These are phyloP conservation scores for Hydriomena furcata DNA, from an alignment of 2,888 invertebrate genomes.

Conservation along the genomic window DNA sequence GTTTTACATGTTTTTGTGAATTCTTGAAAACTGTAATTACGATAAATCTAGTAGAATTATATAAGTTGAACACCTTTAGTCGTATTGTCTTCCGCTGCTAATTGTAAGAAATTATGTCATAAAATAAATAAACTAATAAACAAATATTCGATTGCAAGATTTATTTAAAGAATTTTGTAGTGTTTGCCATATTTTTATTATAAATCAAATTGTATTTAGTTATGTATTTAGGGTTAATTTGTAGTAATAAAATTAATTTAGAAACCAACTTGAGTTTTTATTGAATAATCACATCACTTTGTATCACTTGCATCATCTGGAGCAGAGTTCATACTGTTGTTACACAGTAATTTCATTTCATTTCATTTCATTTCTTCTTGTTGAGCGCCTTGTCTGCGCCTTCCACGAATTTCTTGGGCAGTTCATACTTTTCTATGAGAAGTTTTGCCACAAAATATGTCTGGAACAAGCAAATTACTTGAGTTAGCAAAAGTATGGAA, in stretches of 20 bases:
- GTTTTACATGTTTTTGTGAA: too few relatives aligned
- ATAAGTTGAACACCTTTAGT: slow-evolving; percentile 23
- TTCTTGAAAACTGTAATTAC: not conserved
- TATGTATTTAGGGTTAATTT: slow-evolving; percentile 23
- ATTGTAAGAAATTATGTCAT: slow-evolving; percentile 15
- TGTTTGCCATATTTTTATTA: slow-evolving; percentile 30
- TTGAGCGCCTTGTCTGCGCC: slow-evolving; percentile 91
- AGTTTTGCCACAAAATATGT: slow-evolving; percentile 75
- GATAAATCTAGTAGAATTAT: not conserved
- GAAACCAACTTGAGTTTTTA: slow-evolving; percentile 35
- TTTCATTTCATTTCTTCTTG: slow-evolving; percentile 76
- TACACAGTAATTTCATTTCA: too few relatives aligned
- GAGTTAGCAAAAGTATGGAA: not conserved
- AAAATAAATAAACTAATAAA: not conserved
- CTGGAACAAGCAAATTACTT: slow-evolving; percentile 53
- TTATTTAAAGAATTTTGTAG: slow-evolving; percentile 4
- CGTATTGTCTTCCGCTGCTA: slow-evolving; percentile 32
- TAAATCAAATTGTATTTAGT: slow-evolving; percentile 17
- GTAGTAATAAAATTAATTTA: slow-evolving; percentile 31
- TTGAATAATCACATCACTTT: slow-evolving; percentile 33
- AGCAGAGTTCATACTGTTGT: slow-evolving; percentile 28
- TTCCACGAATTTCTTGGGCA: slow-evolving; percentile 89
- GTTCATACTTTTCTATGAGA: slow-evolving; percentile 88
- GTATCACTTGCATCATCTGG: slow-evolving; percentile 18
- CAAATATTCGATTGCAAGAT: too few relatives aligned